phyloP scores from a whole-genome alignment of 2,888 invertebrate genomes.

The Rhorus exstirpatorius region DNA sequence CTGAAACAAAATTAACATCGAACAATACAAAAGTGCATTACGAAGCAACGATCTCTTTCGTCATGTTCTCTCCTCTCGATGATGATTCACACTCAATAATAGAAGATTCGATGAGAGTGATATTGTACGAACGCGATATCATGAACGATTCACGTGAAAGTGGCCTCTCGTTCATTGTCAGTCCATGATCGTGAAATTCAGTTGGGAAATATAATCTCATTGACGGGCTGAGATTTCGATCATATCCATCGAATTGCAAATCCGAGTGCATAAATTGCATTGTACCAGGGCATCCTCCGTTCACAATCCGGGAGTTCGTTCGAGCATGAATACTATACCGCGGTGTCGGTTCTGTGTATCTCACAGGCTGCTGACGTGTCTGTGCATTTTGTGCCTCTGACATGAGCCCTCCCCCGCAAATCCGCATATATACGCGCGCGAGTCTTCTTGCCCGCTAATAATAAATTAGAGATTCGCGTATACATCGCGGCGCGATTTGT shows the following conservation, averaged over 20 bases:
- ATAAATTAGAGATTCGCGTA: neutral
- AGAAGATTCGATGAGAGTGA: neutral
- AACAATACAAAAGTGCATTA: neutral
- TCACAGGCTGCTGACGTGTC: neutral
- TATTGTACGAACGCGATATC: neutral
- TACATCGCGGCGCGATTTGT: neutral
- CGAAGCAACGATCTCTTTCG: neutral
- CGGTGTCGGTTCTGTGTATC: neutral
- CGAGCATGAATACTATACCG: constrained; percentile 2
- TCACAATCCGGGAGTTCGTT: constrained; percentile 3
- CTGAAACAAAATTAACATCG: no score
- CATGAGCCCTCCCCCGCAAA: neutral
- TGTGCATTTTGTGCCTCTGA: constrained; percentile 14
- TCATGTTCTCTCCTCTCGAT: neutral
- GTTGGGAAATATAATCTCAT: constrained; percentile 37
- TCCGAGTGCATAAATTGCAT: constrained; percentile 47
- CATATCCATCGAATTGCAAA: constrained; percentile 34
- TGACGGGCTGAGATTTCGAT: constrained; percentile 32
- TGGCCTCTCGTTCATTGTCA: neutral
- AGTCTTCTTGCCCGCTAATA: constrained; percentile 1
- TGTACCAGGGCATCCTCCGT: constrained; percentile 5
- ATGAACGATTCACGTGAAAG: constrained; percentile 2
- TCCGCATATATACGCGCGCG: constrained; percentile 9
- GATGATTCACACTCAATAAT: constrained; percentile 10
- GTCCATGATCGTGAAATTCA: constrained; percentile 9